Base-by-base conservation (phyloP, 2,797 vertebrate genomes). In the Nannoperca obscura region DNA sequence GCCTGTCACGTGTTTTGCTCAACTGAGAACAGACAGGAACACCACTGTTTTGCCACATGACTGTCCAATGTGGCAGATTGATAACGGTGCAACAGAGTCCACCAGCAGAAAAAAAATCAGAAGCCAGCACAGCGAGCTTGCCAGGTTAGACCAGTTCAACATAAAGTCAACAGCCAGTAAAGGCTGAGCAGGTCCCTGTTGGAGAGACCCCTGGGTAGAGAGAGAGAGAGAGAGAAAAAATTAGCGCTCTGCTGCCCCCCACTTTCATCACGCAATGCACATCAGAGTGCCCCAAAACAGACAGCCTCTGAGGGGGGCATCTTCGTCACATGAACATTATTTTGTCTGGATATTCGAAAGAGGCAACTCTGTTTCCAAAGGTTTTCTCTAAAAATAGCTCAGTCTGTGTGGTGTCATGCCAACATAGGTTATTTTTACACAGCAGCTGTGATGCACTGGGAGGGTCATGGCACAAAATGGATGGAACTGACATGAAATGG, bases 331-430 rank as follows among this genome's bases (percentile, higher is more conserved):
- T 14, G 9, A 69, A 53, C 71, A 79, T 81, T 83, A 84, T 44
- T 88, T 79, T 67, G 81, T 86, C 87, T 83, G 80, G 74, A 44
- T 75, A 75, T 86, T 80, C 86, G 58, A 89, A 80, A 66, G 76
- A 78, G 66, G 76, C 69, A 83, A 89, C 89, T 89, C 85, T 76
- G 77, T 89, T 88, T 90, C 73, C 73, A 86, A 87, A 89, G 83
- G 86, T 88, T 87, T 88, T 22, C 38, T 82, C 86, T 87, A 88
- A 87, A 89, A 90, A 90, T 90, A 93, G 80, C 88, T 54, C 44
- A 24, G 75, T 74, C 83, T 40, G 36, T 78, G 65, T 74, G 65
- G 65, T 72, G 80, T 59, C 78, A 64, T 74, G 79, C 72, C 82
- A 73, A 36, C 50, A 67, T 44, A 7, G 68, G 75, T 74, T 89